Percentiles rank a stretch among this genome's conserved stretches.
phyloP scores from a whole-genome alignment of 1,140 invertebrate species.

The Elysia chlorotica region DNA sequence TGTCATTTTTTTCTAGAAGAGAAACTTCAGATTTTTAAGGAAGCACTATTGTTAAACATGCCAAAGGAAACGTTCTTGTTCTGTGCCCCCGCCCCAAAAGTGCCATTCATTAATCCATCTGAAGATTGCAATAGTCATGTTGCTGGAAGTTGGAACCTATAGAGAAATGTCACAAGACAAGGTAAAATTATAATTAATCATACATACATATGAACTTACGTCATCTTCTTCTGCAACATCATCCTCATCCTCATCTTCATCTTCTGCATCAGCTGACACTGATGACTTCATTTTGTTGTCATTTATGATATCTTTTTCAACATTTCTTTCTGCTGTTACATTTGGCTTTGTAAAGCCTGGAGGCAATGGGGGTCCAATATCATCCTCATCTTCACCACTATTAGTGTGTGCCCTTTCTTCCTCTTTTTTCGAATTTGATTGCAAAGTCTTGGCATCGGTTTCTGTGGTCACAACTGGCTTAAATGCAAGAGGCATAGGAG shows the following conservation, averaged over 20 bases:
- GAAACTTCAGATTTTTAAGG: no score
- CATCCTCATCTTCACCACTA: conserved; percentile 28
- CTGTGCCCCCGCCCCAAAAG: no score
- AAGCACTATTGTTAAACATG: no score
- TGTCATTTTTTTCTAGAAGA: no score
- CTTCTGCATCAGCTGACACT: background rate
- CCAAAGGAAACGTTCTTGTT: no score
- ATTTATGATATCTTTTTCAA: no score
- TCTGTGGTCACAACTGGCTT: background rate
- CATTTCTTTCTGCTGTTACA: no score
- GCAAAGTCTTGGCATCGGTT: background rate
- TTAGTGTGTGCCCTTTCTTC: background rate
- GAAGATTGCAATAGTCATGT: no score
- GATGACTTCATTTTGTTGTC: conserved; percentile 24
- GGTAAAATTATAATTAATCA: conserved; percentile 2
- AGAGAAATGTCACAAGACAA: background rate
- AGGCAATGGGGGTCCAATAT: conserved; percentile 5
- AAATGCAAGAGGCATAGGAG: conserved; percentile 28
- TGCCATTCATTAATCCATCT: no score
- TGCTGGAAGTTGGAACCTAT: background rate
- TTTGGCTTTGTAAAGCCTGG: background rate
- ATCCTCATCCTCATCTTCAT: conserved; percentile 43
- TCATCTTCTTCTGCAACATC: conserved; percentile 31
- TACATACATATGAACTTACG: background rate
- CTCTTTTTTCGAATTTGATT: no score